These are phyloP conservation scores for Pampusana beccarii DNA, from an alignment of 2,113 vertebrate species.

Conservation along the genomic window DNA sequence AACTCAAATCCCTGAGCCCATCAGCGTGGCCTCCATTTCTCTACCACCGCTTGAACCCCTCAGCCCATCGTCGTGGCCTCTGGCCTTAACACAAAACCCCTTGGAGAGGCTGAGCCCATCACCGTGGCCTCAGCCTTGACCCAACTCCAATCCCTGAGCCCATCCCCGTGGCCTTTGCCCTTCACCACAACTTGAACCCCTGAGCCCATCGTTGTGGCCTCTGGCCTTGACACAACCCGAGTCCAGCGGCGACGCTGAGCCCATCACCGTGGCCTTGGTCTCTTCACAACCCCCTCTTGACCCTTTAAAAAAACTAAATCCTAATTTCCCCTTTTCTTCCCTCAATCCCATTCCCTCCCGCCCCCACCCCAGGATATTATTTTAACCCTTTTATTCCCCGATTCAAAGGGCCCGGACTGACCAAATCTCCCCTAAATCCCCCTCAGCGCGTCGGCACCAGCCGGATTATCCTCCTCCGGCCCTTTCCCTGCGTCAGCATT, in stretches of 20 bases:
- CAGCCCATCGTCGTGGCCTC: neutral
- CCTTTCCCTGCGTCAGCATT: constrained; percentile 16
- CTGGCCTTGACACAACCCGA: neutral
- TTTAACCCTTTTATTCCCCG: neutral
- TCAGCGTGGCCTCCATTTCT: too few relatives aligned
- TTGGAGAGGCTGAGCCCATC: neutral
- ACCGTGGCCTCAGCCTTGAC: accelerated
- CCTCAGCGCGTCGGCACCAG: neutral
- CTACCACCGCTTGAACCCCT: too few relatives aligned
- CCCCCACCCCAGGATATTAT: neutral
- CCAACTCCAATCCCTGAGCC: neutral
- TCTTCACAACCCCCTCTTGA: too few relatives aligned
- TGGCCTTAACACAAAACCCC: too few relatives aligned
- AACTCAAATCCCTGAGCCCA: too few relatives aligned
- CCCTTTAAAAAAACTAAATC: neutral
- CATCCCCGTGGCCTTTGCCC: neutral
- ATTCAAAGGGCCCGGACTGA: neutral
- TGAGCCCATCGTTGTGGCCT: neutral
- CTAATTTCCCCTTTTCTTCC: neutral
- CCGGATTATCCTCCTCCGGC: constrained; percentile 4
- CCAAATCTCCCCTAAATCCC: constrained; percentile 38
- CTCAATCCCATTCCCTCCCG: too few relatives aligned
- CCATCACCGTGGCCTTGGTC: neutral
- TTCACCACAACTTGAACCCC: neutral
- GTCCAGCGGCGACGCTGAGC: neutral